phyloP scores from a whole-genome alignment of 2,113 vertebrate species.

The Cairina moschata region DNA sequence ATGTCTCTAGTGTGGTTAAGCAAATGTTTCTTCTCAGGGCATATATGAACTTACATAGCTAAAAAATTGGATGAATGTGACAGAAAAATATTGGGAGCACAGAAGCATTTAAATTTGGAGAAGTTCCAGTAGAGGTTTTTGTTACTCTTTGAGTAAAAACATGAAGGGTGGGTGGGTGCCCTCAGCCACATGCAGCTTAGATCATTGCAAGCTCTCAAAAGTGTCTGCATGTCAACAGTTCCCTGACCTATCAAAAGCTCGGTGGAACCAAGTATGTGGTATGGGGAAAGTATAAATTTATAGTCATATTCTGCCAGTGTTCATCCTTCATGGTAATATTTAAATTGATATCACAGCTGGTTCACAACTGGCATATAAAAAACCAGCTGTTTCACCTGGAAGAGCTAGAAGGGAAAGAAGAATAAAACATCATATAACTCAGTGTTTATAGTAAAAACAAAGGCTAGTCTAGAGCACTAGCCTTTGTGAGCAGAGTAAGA shows the following conservation, averaged over 20 bases:
- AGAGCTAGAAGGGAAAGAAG: background rate
- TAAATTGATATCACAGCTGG: background rate
- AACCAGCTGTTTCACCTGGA: background rate
- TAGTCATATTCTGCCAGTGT: background rate
- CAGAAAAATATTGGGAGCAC: background rate
- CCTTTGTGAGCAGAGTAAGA: background rate
- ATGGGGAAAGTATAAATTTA: background rate
- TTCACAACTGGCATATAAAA: background rate
- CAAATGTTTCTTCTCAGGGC: background rate
- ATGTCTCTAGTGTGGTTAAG: background rate
- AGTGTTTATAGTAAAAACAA: background rate
- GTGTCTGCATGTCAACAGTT: background rate
- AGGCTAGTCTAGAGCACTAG: background rate
- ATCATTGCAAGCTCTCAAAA: background rate
- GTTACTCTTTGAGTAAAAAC: background rate
- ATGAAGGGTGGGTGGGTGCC: background rate
- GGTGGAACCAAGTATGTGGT: background rate
- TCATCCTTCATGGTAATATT: background rate
- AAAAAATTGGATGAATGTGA: background rate
- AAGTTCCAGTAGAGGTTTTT: background rate
- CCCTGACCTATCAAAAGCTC: background rate
- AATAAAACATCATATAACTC: background rate
- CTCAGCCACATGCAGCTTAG: background rate
- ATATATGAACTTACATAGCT: background rate
- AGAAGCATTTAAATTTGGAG: background rate